Evolutionary conservation across 2,888 invertebrate species (phyloP).

Genomic region (Empis livida): DNA sequence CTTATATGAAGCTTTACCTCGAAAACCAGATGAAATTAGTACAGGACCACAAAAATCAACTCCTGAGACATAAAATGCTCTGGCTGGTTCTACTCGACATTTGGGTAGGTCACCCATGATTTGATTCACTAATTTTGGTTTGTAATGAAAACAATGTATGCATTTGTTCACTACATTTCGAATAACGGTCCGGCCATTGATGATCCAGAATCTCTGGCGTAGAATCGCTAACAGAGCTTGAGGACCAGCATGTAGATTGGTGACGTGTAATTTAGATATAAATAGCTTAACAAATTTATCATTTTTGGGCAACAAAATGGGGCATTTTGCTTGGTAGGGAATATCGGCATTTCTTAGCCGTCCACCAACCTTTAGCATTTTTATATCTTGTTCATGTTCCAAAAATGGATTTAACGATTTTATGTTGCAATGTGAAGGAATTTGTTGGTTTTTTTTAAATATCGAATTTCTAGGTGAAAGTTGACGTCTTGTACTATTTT

Average conservation of each 20-base stretch:
- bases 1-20: slow-evolving; percentile 7
- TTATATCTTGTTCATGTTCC: neutral
- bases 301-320: neutral
- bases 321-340: neutral
- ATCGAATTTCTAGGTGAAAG: neutral
- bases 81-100: slow-evolving; percentile 5
- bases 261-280: neutral
- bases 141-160: slow-evolving; percentile 10
- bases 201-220: neutral
- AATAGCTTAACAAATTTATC: neutral
- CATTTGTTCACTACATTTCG: slow-evolving; percentile 9
- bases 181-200: slow-evolving; percentile 7
- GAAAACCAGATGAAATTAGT: neutral
- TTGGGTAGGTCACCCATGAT: slow-evolving; percentile 12
- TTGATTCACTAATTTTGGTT: slow-evolving; percentile 7
- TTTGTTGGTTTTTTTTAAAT: neutral
- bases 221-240: neutral
- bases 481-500: neutral
- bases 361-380: neutral
- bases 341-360: neutral
- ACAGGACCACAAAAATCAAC: slow-evolving; percentile 9
- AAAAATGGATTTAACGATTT: neutral
- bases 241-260: neutral
- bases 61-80: slow-evolving; percentile 8
- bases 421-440: neutral